Percentiles rank a stretch among this genome's conserved stretches.
These are phyloP conservation scores for Lasius platythorax DNA, from an alignment of 2,888 invertebrate genomes.

Conservation along the genomic window DNA sequence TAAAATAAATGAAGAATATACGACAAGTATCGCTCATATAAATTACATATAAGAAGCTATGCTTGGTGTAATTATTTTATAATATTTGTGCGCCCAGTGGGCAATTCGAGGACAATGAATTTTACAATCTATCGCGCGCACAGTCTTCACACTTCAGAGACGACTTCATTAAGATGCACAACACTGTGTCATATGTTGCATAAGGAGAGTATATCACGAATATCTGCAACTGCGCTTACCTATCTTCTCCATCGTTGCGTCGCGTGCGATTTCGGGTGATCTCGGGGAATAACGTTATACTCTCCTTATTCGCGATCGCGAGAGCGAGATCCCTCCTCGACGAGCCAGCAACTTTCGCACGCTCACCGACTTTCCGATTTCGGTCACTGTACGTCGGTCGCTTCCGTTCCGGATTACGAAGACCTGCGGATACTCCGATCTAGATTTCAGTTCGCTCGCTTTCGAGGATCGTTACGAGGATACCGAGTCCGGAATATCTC, in stretches of 20 bases:
- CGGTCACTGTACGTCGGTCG: neutral
- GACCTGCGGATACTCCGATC: neutral
- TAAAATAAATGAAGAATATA: neutral
- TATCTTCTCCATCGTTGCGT: conserved; percentile 21
- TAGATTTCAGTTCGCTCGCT: neutral
- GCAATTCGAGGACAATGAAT: neutral
- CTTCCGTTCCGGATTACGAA: conserved; percentile 29
- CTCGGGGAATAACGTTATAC: too few species aligned
- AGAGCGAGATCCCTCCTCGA: neutral
- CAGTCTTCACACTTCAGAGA: neutral
- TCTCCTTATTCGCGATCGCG: neutral
- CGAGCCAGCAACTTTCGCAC: neutral
- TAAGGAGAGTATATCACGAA: neutral
- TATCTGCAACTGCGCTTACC: conserved; percentile 16
- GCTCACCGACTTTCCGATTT: conserved; percentile 10
- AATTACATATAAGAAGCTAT: neutral
- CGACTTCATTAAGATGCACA: neutral
- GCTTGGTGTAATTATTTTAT: neutral
- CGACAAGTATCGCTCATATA: neutral
- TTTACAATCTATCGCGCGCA: neutral
- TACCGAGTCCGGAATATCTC: neutral
- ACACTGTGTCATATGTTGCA: neutral
- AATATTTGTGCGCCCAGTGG: neutral
- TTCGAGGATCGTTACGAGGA: neutral
- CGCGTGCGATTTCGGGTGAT: neutral